Percentiles rank a stretch among this genome's conserved stretches.
Evolutionary conservation across 2,888 invertebrate genomes (phyloP).

Genomic region (Melinaea menophilus): DNA sequence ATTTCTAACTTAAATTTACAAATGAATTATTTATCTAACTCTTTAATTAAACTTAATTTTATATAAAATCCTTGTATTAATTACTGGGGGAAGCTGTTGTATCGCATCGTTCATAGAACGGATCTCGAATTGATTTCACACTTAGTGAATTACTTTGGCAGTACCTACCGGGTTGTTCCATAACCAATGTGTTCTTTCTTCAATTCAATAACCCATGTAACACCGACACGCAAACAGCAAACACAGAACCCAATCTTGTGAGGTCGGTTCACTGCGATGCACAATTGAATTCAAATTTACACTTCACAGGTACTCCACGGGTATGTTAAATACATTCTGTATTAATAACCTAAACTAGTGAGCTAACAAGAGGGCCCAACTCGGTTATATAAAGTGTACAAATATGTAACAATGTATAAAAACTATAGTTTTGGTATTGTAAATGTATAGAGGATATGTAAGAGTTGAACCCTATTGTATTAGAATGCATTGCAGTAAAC

Average conservation of each 20-base stretch:
- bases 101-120: constrained; percentile 76
- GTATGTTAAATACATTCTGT: constrained; percentile 69
- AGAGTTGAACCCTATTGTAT: constrained; percentile 71
- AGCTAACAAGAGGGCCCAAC: constrained; percentile 71
- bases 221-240: constrained; percentile 69
- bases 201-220: constrained; percentile 64
- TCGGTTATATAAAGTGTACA: constrained; percentile 45
- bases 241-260: constrained; percentile 54
- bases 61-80: constrained; percentile 66
- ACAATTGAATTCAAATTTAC: constrained; percentile 68
- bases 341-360: constrained; percentile 67
- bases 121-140: constrained; percentile 71
- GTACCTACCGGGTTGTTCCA: constrained; percentile 67
- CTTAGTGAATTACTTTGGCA: constrained; percentile 74
- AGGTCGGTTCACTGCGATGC: constrained; percentile 74
- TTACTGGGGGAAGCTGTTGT: constrained; percentile 62
- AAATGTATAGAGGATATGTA: constrained; percentile 56
- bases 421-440: constrained; percentile 56
- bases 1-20: constrained; percentile 77
- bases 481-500: constrained; percentile 75
- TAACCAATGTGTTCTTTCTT: constrained; percentile 51
- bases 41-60: constrained; percentile 68
- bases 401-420: constrained; percentile 52
- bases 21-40: constrained; percentile 75
- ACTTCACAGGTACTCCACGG: constrained; percentile 77